Evolutionary conservation across 2,797 vertebrate species (phyloP).

Genomic region (Carcharodon carcharias): DNA sequence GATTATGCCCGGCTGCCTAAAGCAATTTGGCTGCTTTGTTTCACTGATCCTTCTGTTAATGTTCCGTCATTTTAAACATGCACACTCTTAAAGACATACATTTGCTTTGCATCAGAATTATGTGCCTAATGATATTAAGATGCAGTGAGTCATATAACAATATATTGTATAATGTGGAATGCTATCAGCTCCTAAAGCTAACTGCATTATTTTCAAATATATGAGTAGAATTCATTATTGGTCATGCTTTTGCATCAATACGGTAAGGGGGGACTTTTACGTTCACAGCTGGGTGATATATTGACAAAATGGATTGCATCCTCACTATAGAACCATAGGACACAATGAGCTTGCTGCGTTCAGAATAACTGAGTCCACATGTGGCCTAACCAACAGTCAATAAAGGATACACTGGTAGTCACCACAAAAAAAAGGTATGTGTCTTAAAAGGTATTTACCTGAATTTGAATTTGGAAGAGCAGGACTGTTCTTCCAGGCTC

Average conservation of each 20-base stretch:
- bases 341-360: not conserved
- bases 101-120: not conserved
- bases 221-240: not conserved
- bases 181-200: not conserved
- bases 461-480: not conserved
- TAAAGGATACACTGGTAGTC: not conserved
- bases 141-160: not conserved
- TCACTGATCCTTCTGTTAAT: conserved; percentile 7
- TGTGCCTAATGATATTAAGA: not conserved
- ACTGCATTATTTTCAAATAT: not conserved
- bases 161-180: not conserved
- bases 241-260: not conserved
- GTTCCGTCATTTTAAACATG: not conserved
- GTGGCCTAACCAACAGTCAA: not conserved
- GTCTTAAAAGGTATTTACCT: not conserved
- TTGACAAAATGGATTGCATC: not conserved
- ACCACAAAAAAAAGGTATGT: not conserved
- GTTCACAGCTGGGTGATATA: not conserved
- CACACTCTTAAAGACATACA: not conserved
- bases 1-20: not conserved
- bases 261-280: not conserved
- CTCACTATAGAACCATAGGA: not conserved
- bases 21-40: not conserved
- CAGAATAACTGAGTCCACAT: not conserved
- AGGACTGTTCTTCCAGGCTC: no score